phyloP scores from a whole-genome alignment of 2,113 vertebrate genomes.

The Picathartes gymnocephalus region DNA sequence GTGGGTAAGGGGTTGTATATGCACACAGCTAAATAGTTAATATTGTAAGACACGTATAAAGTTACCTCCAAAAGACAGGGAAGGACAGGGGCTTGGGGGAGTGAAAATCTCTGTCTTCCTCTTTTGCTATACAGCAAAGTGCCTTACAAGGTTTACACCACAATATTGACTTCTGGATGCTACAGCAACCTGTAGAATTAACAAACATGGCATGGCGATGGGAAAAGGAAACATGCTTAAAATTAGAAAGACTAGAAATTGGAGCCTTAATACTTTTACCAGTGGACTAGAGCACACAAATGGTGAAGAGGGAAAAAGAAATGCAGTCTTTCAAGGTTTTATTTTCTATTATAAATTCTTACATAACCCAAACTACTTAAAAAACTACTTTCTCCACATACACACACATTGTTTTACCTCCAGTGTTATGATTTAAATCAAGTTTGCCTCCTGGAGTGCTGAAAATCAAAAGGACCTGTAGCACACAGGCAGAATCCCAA shows the following conservation, averaged over 20 bases:
- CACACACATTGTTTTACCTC: neutral
- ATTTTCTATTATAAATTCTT: neutral
- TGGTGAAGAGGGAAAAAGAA: neutral
- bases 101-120: neutral
- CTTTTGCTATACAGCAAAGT: neutral
- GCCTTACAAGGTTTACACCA: neutral
- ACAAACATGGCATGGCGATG: neutral
- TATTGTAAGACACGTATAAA: neutral
- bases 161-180: neutral
- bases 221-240: neutral
- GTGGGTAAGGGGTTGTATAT: neutral
- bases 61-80: neutral
- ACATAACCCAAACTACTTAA: neutral
- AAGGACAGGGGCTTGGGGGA: neutral
- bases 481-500: neutral
- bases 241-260: neutral
- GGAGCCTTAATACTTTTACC: neutral
- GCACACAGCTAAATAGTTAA: neutral
- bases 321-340: neutral
- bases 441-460: neutral
- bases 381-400: neutral
- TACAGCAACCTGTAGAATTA: neutral
- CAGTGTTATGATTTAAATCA: neutral
- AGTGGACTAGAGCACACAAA: neutral
- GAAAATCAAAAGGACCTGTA: conserved; percentile 1